Percentiles rank a stretch among this genome's conserved stretches.
Evolutionary conservation across 2,888 invertebrate species (phyloP).

Genomic region (Rhabditoides inermis): DNA sequence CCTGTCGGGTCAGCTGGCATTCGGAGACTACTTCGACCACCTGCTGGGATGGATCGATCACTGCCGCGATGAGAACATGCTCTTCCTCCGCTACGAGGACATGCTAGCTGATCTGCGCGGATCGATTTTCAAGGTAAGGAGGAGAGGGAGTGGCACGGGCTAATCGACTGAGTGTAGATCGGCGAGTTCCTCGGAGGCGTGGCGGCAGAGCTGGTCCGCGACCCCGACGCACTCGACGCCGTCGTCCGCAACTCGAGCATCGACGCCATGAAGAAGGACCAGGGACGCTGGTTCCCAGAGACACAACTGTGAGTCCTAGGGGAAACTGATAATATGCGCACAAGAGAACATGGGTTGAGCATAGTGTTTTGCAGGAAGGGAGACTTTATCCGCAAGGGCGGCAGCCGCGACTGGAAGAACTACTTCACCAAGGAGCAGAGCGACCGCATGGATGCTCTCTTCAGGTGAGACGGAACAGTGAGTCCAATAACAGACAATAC

Average conservation of each 20-base stretch:
- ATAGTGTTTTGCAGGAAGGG: conserved; percentile 5
- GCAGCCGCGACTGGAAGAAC: conserved; percentile 49
- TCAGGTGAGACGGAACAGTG: too few relatives aligned
- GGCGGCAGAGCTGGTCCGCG: conserved; percentile 29
- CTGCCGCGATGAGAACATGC: conserved; percentile 37
- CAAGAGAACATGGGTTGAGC: neutral
- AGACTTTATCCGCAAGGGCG: conserved; percentile 50
- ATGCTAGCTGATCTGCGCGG: conserved; percentile 37
- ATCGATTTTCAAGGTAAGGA: conserved; percentile 25
- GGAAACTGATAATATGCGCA: too few relatives aligned
- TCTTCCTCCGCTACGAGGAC: conserved; percentile 47
- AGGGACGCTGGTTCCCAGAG: conserved; percentile 47
- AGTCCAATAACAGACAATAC: neutral
- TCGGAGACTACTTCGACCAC: conserved; percentile 50
- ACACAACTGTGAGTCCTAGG: conserved; percentile 21
- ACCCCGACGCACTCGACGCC: conserved; percentile 21
- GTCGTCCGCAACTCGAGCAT: conserved; percentile 39
- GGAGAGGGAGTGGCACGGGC: neutral
- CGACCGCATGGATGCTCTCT: conserved; percentile 36
- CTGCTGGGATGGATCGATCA: conserved; percentile 36
- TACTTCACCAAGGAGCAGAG: conserved; percentile 45
- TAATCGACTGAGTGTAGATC: conserved; percentile 17
- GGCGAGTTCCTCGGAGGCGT: conserved; percentile 45
- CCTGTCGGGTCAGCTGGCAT: conserved; percentile 33
- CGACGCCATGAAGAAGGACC: conserved; percentile 49